phyloP scores from a whole-genome alignment of 2,888 invertebrate genomes.

The Ptilodon capucinus region DNA sequence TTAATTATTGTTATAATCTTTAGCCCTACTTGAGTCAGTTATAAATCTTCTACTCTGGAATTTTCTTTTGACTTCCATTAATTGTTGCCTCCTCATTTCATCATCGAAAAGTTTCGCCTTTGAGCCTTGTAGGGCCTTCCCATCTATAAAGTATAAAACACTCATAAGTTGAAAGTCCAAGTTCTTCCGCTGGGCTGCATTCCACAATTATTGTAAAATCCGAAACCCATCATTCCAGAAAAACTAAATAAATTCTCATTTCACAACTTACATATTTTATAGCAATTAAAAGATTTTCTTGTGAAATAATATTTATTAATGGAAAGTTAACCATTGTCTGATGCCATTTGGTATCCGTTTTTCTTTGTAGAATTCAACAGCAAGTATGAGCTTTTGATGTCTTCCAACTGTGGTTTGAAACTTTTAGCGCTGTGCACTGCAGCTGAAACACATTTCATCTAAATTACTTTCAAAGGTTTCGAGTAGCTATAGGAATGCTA shows the following conservation, averaged over 20 bases:
- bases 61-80: conserved; percentile 50
- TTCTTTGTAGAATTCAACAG: conserved; percentile 48
- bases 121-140: background rate
- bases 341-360: background rate
- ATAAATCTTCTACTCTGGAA: conserved; percentile 57
- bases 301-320: conserved; percentile 1
- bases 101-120: conserved; percentile 47
- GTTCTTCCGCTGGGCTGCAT: too few species aligned
- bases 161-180: background rate
- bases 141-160: conserved; percentile 24
- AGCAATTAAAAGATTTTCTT: conserved; percentile 1
- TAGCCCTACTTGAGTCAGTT: conserved; percentile 56
- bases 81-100: conserved; percentile 41
- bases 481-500: too few species aligned
- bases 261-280: background rate
- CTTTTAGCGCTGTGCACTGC: conserved; percentile 37
- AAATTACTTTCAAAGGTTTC: too few species aligned
- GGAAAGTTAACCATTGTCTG: background rate
- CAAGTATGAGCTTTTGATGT: conserved; percentile 67
- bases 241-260: background rate
- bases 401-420: conserved; percentile 67
- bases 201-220: too few species aligned
- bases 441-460: too few species aligned
- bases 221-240: too few species aligned
- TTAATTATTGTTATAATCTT: background rate